Evolutionary conservation across 2,113 vertebrate species (phyloP).

Genomic region (Lampris incognitus): DNA sequence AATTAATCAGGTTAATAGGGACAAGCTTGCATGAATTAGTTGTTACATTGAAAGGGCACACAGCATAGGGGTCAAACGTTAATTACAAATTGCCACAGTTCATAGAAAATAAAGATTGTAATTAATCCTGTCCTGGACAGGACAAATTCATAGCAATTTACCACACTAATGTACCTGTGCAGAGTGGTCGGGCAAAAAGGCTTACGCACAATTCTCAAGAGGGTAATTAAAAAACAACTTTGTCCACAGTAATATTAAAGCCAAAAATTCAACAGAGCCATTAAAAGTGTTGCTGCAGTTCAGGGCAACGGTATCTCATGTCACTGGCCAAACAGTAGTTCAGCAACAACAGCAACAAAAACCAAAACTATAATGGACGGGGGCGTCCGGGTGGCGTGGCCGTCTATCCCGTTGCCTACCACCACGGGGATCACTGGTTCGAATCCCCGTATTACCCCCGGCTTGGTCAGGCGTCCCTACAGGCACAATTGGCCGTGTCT

Average conservation of each 20-base stretch:
- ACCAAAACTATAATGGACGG: too few species aligned
- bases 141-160: slow-evolving; percentile 50
- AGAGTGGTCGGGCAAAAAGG: slow-evolving; percentile 15
- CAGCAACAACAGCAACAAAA: too few species aligned
- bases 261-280: slow-evolving; percentile 25
- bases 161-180: slow-evolving; percentile 39
- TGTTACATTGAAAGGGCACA: slow-evolving; percentile 53
- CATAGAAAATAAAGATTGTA: slow-evolving; percentile 68
- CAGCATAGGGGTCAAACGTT: slow-evolving; percentile 65
- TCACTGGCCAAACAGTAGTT: too few species aligned
- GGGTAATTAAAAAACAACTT: slow-evolving; percentile 49
- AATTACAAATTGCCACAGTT: slow-evolving; percentile 73
- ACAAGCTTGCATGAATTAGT: slow-evolving; percentile 64
- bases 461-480: too few species aligned
- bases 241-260: slow-evolving; percentile 32
- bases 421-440: too few species aligned
- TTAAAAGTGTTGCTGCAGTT: not conserved
- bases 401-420: too few species aligned
- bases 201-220: slow-evolving; percentile 20
- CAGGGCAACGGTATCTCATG: too few species aligned
- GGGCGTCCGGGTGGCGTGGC: too few species aligned
- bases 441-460: too few species aligned
- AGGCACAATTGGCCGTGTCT: too few species aligned
- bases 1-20: slow-evolving; percentile 72
- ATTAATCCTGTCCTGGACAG: slow-evolving; percentile 64